A percentile compares a stretch with the other conserved stretches of the same genome.
Evolutionary conservation across 2,888 invertebrate genomes (phyloP).

Genomic region (Pegoplata infirma): DNA sequence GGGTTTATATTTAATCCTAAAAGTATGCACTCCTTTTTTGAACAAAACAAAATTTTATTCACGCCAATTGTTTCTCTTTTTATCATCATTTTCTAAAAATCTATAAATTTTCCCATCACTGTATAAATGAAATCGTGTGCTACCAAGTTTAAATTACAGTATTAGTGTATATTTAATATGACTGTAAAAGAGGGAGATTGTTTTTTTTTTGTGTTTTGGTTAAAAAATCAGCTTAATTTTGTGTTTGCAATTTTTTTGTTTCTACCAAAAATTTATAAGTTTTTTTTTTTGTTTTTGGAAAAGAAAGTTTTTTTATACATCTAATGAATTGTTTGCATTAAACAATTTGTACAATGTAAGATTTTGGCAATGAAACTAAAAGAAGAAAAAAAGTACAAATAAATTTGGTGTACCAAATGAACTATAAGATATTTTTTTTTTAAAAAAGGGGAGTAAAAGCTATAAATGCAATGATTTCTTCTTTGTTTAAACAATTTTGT

Average conservation of each 20-base stretch:
- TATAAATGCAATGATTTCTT: too few species aligned
- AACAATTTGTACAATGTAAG: constrained; percentile 41
- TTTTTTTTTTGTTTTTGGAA: constrained; percentile 12
- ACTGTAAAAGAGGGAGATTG: neutral
- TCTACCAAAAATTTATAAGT: neutral
- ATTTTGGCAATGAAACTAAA: constrained; percentile 7
- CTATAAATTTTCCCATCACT: too few species aligned
- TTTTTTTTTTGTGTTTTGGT: neutral
- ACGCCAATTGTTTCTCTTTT: too few species aligned
- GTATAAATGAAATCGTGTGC: too few species aligned
- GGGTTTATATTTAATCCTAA: too few species aligned
- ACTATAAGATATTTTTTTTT: neutral
- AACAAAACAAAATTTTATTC: too few species aligned
- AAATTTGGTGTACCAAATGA: neutral
- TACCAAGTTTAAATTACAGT: constrained; percentile 1
- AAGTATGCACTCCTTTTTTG: too few species aligned
- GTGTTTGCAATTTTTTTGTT: constrained; percentile 7
- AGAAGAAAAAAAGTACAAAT: too few species aligned
- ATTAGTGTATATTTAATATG: neutral
- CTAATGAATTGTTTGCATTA: constrained; percentile 55
- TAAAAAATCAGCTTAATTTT: constrained; percentile 40
- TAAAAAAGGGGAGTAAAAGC: neutral
- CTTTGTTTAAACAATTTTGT: too few species aligned
- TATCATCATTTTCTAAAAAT: too few species aligned
- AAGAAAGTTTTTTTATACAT: constrained; percentile 10